Base-by-base conservation (phyloP, 2,113 vertebrate genomes). In the Callipepla squamata region DNA sequence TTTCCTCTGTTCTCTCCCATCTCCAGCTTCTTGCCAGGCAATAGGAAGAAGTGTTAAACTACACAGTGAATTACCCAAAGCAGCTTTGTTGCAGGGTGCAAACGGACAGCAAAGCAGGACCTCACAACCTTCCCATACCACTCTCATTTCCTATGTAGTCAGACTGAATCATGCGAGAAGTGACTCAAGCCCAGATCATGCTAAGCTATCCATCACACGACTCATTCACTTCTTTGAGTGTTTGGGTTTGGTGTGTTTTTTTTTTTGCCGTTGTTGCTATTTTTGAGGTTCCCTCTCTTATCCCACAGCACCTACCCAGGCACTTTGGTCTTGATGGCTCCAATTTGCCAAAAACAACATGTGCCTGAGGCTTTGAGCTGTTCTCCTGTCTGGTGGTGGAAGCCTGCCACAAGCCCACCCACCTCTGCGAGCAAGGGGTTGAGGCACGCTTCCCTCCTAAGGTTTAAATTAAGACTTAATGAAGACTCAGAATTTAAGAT, bases 401-500 rank as follows among this genome's bases (percentile, higher is more conserved):
- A 80, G 12, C 30, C 38, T 26, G 36, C 30, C 69, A 78, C 38
- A 65, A 88, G 78, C 38, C 15, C 40, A 72, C 34, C 45, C 23
- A 5, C 44, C 58, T 42, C 34, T n/a, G 14, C 6, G 11, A 81
- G 61, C 2, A 1, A 11, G 42, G 65, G 70, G 50, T 14, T 1
- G 0, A 28, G 12, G 6, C 3, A 9, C 1, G 0, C 42, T 79
- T 91, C 32, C 63, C 47, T 82, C 47, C 38, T 67, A 73, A 89
- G 50, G 42, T 85, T 89, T 87, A 90, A 82, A 74, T 85, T 67
- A 63, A 77, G 42, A 20, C 19, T 93, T 63, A 92, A 74, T 47
- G 68, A 87, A 87, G 87, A 67, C 67, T 77, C 65, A 13, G 78
- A 92, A 89, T 92, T 92, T 69, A 82, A 76, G 70, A 94, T 62